These are phyloP conservation scores for Glossophaga mutica DNA, from an alignment of 2,797 vertebrate genomes.

Conservation along the genomic window DNA sequence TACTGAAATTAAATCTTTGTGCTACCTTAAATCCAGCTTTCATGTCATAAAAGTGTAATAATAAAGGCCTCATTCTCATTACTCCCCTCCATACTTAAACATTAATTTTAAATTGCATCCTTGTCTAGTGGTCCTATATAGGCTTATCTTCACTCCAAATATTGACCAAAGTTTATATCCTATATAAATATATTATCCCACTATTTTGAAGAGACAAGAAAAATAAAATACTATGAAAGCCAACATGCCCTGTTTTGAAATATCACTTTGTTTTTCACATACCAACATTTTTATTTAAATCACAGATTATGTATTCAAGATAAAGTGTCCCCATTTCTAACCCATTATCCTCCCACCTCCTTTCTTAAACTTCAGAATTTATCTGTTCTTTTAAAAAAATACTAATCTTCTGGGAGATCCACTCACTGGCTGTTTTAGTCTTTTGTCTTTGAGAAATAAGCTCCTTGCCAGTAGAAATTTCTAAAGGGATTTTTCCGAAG, in stretches of 20 bases:
- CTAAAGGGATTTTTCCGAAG: conserved; percentile 46
- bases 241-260: not conserved
- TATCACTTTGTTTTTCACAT: conserved; percentile 13
- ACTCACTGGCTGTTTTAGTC: not conserved
- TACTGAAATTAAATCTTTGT: not conserved
- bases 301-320: conserved; percentile 19
- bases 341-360: not conserved
- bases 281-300: conserved; percentile 35
- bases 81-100: not conserved
- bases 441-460: conserved; percentile 52
- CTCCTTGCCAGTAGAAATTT: conserved; percentile 23
- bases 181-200: not conserved
- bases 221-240: not conserved
- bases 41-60: not conserved
- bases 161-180: not conserved
- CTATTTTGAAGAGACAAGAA: conserved; percentile 30
- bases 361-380: conserved; percentile 64
- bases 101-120: not conserved
- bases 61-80: not conserved
- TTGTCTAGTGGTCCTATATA: not conserved
- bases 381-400: conserved; percentile 57
- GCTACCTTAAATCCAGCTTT: not conserved
- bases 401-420: conserved; percentile 38
- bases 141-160: not conserved
- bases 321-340: conserved; percentile 37